A percentile compares a stretch with the other conserved stretches of the same genome.
Evolutionary conservation across 2,797 vertebrate genomes (phyloP).

Genomic region (Choloepus didactylus): DNA sequence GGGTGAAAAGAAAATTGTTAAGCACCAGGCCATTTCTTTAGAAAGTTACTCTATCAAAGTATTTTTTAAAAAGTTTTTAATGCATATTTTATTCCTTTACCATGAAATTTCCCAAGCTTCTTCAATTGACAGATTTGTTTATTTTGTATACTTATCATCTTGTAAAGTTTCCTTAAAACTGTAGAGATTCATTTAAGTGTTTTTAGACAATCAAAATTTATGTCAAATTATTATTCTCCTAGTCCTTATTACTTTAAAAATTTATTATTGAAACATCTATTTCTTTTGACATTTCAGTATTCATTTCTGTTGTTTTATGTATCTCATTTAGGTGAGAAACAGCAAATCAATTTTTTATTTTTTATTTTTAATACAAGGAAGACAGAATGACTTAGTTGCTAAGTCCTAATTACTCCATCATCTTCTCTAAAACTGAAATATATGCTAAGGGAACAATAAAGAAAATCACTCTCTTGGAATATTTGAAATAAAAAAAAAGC

Average conservation of each 20-base stretch:
- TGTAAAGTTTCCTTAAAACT: background rate
- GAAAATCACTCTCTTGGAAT: conserved; percentile 4
- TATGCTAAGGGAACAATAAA: conserved; percentile 40
- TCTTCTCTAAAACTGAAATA: conserved; percentile 66
- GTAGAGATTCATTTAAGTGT: background rate
- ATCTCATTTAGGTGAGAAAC: conserved; percentile 36
- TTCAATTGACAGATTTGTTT: conserved; percentile 46
- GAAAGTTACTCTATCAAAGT: background rate
- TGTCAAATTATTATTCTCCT: conserved; percentile 32
- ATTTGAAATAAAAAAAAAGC: background rate
- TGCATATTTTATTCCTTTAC: conserved; percentile 45
- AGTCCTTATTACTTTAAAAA: conserved; percentile 43
- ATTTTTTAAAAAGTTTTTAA: background rate
- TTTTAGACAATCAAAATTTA: conserved; percentile 38
- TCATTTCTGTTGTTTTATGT: background rate
- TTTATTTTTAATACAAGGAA: conserved; percentile 15
- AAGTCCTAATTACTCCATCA: conserved; percentile 42
- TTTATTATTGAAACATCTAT: background rate
- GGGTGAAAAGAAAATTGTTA: background rate
- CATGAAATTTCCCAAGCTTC: background rate
- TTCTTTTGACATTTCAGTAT: conserved; percentile 35
- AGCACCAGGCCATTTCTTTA: conserved; percentile 7
- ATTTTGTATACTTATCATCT: conserved; percentile 30
- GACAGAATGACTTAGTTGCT: conserved; percentile 18
- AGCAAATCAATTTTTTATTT: background rate